Base-by-base conservation (phyloP, 1,140 invertebrate genomes). In the Monomorium pharaonis region DNA sequence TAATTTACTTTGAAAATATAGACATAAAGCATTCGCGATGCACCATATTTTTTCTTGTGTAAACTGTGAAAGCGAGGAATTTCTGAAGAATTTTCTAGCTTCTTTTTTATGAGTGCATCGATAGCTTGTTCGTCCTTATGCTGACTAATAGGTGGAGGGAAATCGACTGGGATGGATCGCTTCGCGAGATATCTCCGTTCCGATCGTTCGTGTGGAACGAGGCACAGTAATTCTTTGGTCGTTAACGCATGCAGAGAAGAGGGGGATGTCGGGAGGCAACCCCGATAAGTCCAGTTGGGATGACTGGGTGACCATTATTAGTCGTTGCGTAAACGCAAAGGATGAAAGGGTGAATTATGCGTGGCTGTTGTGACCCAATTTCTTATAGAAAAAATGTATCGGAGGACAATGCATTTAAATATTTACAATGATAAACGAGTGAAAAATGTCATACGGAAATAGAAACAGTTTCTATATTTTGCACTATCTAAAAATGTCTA, bases 161-260 rank as follows among this genome's bases (percentile, higher is more conserved):
- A 72, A 77, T 67, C 70, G 81, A 67, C 30, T 72, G 51, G 69
- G 58, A 27, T 65, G 54, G 77, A 49, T 84, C 56, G 54, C 78
- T 87, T 75, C 65, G 16, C 27, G 56, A 75, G 24, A 54, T 51
- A 63, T 58, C 49, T 75, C 63, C 70, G 65, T 84, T 84, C 21
- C 56, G 37, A 42, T 49, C 78, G 54, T n/a, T 67, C 76, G 76
- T 65, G 84, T 85, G 86, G 75, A 86, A 88, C 76, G 83, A 63
- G 49, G 67, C 49, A 54, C 49, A 33, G 24, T 83, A 54, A 84
- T 86, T 84, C 85, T 86, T 86, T 81, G 70, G 27, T 81, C 75
- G 51, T 69, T 85, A 75, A 83, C 88, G 88, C 88, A 74, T 75
- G 75, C 27, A 49, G 49, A 74, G 75, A 37, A 49, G 49, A 74